A percentile compares a stretch with the other conserved stretches of the same genome.
These are phyloP conservation scores for Eupithecia dodoneata DNA, from an alignment of 2,888 invertebrate species.

Conservation along the genomic window DNA sequence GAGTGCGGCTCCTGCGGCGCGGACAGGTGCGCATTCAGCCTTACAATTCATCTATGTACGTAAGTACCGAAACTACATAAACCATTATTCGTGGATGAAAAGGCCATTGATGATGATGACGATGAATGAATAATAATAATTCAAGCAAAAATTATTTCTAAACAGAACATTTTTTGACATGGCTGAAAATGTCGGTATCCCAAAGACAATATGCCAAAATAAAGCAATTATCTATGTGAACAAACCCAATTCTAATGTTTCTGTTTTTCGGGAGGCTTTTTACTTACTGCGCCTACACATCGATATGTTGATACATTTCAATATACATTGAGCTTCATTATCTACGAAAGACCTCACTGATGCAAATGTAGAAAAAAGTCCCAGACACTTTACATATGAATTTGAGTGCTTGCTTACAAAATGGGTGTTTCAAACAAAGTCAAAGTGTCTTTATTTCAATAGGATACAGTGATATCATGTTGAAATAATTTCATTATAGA, in stretches of 20 bases:
- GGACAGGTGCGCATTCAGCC: no score
- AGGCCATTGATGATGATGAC: not conserved
- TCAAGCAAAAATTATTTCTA: not conserved
- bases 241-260: not conserved
- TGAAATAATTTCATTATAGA: not conserved
- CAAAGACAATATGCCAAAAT: not conserved
- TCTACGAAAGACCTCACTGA: not conserved
- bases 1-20: no score
- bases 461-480: not conserved
- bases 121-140: not conserved
- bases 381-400: not conserved
- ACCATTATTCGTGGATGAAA: not conserved
- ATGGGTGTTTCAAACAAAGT: not conserved
- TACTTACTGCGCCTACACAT: not conserved
- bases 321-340: not conserved
- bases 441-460: not conserved
- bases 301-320: not conserved
- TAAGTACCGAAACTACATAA: not conserved
- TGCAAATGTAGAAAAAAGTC: conserved; percentile 7
- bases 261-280: not conserved
- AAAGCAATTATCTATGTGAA: not conserved
- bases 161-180: no score
- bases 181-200: not conserved
- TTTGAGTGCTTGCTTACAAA: not conserved
- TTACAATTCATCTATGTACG: not conserved